Evolutionary conservation across 2,797 vertebrate genomes (phyloP), one percentile per base, ranked within the genome.

Genomic region (Ctenosaura bakeri): DNA sequence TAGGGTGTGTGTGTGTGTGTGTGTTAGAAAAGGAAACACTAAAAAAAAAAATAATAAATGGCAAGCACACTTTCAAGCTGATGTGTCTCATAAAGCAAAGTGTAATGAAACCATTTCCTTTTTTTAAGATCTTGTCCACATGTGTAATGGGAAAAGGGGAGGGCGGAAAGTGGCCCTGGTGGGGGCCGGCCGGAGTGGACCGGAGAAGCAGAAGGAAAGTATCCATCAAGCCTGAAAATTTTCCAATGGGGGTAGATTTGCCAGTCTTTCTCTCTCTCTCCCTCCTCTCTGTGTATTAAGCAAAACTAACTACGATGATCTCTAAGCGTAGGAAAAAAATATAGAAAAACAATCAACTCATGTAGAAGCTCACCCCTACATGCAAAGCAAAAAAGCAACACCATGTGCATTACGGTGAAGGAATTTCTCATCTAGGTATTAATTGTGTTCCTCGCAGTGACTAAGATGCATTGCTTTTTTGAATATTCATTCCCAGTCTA

Each of bases 161-260:
- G 9, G 64, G 38, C 42, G 42, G 42, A 46, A 46, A 46, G 42
- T 46, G 42, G 42, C 42, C 3, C 12, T 64, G 38, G 9, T 10
- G 22, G 59, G 13, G 18, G 56, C 10, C 42, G 52, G 52, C 16
- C 1, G 4, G n/a, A 0, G 35, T n/a, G 38, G 62, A 79, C 89
- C 80, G 74, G 79, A 89, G 89, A 77, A 78, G 88, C 77, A 7
- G 35, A 92, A 54, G 91, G 90, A 91, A 94, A 93, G 90, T 84
- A 89, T 95, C 93, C 86, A 93, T 95, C 91, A 93, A 93, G 83
- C 88, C 92, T 94, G 88, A 92, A 95, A 95, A 94, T 88, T 93
- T 85, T 94, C 94, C 0, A 80, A 81, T 88, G 93, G 94, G 93
- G 92, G 42, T 79, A 90, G 86, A 92, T 95, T 94, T 94, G 94